A percentile compares a stretch with the other conserved stretches of the same genome.
phyloP scores from a whole-genome alignment of 1,140 invertebrate species.

The Diplogasteroides magnus region DNA sequence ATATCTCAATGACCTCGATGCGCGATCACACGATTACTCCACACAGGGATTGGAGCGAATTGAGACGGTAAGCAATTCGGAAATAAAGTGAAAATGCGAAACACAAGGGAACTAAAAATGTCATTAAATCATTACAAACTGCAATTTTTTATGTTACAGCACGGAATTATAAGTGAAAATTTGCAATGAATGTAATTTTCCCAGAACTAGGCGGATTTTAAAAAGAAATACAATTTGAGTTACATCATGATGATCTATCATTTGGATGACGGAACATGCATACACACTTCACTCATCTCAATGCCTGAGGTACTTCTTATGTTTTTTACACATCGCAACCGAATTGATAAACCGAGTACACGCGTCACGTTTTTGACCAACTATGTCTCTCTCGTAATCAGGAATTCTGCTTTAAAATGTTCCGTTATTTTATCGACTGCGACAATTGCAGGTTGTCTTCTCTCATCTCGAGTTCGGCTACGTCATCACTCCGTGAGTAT shows the following conservation, averaged over 20 bases:
- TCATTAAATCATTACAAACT: neutral
- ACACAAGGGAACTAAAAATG: neutral
- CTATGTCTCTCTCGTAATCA: too few relatives aligned
- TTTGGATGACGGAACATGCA: slow-evolving; percentile 50
- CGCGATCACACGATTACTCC: slow-evolving; percentile 45
- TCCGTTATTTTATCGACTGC: too few relatives aligned
- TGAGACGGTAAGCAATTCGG: slow-evolving; percentile 36
- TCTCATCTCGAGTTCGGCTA: slow-evolving; percentile 45
- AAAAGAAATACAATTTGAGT: slow-evolving; percentile 22
- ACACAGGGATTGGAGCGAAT: slow-evolving; percentile 39
- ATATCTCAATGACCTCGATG: slow-evolving; percentile 39
- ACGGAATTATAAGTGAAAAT: too few relatives aligned
- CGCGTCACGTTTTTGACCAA: too few relatives aligned
- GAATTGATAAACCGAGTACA: too few relatives aligned
- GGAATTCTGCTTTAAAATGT: too few relatives aligned
- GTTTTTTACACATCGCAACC: too few relatives aligned
- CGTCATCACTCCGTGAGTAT: slow-evolving; percentile 39
- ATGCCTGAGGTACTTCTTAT: too few relatives aligned
- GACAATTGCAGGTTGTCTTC: too few relatives aligned
- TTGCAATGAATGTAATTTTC: too few relatives aligned
- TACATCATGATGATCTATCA: slow-evolving; percentile 49
- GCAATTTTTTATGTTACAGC: neutral
- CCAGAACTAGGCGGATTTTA: too few relatives aligned
- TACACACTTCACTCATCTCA: slow-evolving; percentile 45
- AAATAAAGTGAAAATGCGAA: neutral